phyloP scores from a whole-genome alignment of 2,888 invertebrate species.

The Tyria jacobaeae region DNA sequence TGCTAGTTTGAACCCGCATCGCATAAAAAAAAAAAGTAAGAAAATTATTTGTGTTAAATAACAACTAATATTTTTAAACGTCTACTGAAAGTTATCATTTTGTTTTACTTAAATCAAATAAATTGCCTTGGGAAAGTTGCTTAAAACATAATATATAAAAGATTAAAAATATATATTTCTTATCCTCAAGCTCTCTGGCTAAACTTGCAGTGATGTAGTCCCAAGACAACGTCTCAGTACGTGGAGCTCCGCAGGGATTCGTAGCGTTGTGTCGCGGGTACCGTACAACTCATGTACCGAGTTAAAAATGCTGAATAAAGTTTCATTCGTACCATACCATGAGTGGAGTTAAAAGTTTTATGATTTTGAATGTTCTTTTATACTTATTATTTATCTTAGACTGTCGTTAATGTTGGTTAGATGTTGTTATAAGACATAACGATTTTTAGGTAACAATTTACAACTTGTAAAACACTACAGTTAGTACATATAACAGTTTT shows the following conservation, averaged over 20 bases:
- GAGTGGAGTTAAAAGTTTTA: slow-evolving; percentile 27
- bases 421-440: not conserved
- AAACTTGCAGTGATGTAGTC: slow-evolving; percentile 31
- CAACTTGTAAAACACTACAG: too few species aligned
- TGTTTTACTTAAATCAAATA: too few species aligned
- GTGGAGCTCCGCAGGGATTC: slow-evolving; percentile 43
- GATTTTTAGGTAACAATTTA: too few species aligned
- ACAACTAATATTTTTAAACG: too few species aligned
- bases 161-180: not conserved
- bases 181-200: slow-evolving; percentile 9
- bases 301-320: slow-evolving; percentile 63
- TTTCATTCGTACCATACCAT: slow-evolving; percentile 46
- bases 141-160: not conserved
- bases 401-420: not conserved
- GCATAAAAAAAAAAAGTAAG: too few species aligned
- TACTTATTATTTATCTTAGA: not conserved
- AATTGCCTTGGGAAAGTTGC: too few species aligned
- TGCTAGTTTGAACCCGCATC: too few species aligned
- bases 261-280: slow-evolving; percentile 51
- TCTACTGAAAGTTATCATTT: too few species aligned
- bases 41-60: too few species aligned
- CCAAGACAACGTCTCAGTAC: slow-evolving; percentile 47
- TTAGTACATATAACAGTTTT: too few species aligned
- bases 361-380: slow-evolving; percentile 25
- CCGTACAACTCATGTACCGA: slow-evolving; percentile 59